Evolutionary conservation across 1,140 invertebrate genomes (phyloP).

Genomic region (Ladona fulva): DNA sequence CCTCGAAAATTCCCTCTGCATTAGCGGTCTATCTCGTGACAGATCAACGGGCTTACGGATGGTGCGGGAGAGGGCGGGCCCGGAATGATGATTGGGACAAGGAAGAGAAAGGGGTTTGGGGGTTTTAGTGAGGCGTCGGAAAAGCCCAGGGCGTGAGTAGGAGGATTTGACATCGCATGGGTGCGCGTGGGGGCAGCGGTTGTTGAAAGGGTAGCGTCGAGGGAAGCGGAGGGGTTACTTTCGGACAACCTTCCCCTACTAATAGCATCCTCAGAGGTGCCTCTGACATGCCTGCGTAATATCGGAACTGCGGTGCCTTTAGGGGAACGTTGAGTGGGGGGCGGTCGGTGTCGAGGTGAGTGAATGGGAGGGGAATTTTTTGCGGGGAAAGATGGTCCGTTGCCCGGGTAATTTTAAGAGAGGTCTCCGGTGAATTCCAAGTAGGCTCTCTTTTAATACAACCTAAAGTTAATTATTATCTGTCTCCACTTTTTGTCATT

Average conservation of each 20-base stretch:
- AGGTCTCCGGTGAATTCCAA: background rate
- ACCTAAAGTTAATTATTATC: too few species aligned
- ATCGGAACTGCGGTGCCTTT: background rate
- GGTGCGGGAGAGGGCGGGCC: background rate
- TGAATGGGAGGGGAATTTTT: background rate
- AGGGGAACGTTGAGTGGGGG: background rate
- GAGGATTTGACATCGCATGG: background rate
- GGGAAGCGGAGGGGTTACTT: background rate
- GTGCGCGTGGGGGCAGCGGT: background rate
- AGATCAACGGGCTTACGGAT: background rate
- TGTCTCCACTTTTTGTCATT: too few species aligned
- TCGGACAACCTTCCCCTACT: background rate
- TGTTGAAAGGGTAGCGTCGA: background rate
- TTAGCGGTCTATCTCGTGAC: conserved; percentile 2
- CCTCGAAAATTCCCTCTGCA: background rate
- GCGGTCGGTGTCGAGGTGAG: background rate
- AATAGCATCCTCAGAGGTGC: background rate
- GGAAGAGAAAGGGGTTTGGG: background rate
- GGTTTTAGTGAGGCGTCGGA: too few species aligned
- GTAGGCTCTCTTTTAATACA: background rate
- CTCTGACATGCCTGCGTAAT: background rate
- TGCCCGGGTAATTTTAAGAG: background rate
- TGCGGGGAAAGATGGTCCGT: background rate
- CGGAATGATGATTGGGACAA: background rate
- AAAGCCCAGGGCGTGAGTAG: background rate